phyloP scores from a whole-genome alignment of 2,888 invertebrate species.

The Matsumyia berberina region DNA sequence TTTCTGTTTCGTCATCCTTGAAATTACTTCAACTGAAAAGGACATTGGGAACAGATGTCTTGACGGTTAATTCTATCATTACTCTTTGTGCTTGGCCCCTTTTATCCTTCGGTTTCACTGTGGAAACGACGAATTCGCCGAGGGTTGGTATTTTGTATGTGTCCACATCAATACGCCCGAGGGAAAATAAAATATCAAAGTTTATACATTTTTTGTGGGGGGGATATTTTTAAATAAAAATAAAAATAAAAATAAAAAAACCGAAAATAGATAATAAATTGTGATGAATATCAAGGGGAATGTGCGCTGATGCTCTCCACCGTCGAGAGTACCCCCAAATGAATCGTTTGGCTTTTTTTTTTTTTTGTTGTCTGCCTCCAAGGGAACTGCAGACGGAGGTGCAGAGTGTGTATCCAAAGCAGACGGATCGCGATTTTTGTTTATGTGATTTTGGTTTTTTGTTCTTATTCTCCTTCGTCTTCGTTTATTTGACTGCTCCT shows the following conservation, averaged over 20 bases:
- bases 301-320: constrained; percentile 40
- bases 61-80: constrained; percentile 55
- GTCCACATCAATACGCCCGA: constrained; percentile 3
- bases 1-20: constrained; percentile 48
- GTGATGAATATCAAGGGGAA: constrained; percentile 54
- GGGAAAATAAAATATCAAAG: constrained; percentile 58
- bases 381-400: constrained; percentile 43
- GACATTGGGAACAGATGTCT: constrained; percentile 72
- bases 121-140: constrained; percentile 4
- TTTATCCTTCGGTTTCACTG: constrained; percentile 3
- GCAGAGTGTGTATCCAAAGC: constrained; percentile 25
- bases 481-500: constrained; percentile 43
- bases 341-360: background rate
- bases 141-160: constrained; percentile 34
- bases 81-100: constrained; percentile 8
- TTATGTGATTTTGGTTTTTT: constrained; percentile 36
- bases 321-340: constrained; percentile 20
- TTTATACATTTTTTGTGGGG: constrained; percentile 38
- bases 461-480: constrained; percentile 10
- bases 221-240: constrained; percentile 58
- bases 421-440: constrained; percentile 59
- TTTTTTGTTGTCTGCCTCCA: constrained; percentile 25
- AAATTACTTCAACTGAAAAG: constrained; percentile 56
- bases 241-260: constrained; percentile 40
- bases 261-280: constrained; percentile 65